Evolutionary conservation across 1,140 invertebrate genomes (phyloP), one percentile per base, ranked within the genome.

Genomic region (Colletes latitarsis): DNA sequence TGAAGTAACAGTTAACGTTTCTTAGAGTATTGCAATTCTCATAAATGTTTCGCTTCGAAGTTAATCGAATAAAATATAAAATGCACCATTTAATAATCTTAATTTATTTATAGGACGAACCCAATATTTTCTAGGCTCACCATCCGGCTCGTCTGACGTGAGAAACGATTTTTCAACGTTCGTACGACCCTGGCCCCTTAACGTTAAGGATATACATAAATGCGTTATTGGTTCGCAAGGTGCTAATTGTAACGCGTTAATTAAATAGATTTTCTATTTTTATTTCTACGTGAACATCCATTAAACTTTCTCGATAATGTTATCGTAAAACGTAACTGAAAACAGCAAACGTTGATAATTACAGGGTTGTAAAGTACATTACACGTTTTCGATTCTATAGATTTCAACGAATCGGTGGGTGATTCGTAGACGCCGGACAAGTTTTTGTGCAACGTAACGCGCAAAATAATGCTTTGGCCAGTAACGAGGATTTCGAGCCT

Each of bases 181-280:
- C 30, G 30, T 30, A 30, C 30, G 30, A 30, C 30, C 30, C 30
- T 30, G 30, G 30, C 30, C n/a, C n/a, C 30, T 30, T 30, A 30
- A 30, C 30, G 30, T 2, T 0, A 30, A 30, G 30, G 30, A 30
- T 30, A 2, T 30, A 30, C 30, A 30, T 30, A 41, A 49, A 52
- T 21, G 30, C 52, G 21, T 49, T n/a, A 30, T 77, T 15, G 49
- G 68, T 72, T 73, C 58, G n/a, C 60, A 63, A 72, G 60, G 21
- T 78, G 60, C 63, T 39, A 17, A 63, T 43, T 30, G 43, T 43
- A 70, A 77, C 67, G 15, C 6, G 17, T 52, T 58, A 62, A 60
- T 70, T 77, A 49, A 66, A 66, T 66, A 70, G 43, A 77, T 21
- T 60, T 70, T 43, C 55, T 67, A 62, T 69, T 60, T 17, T 60